phyloP scores from a whole-genome alignment of 2,797 vertebrate genomes.

The Scyliorhinus canicula region DNA sequence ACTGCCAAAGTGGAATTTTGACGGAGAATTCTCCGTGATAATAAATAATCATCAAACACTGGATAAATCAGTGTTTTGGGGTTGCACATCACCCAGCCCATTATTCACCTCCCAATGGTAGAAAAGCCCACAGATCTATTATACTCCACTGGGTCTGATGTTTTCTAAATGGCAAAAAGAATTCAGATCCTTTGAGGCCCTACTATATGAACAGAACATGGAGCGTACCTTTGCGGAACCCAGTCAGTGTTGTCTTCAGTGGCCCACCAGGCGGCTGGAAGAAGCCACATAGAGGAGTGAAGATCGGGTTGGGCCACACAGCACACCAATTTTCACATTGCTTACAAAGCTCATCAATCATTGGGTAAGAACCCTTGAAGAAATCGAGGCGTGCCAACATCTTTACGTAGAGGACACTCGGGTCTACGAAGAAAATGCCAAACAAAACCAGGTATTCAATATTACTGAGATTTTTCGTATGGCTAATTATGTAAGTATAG shows the following conservation, averaged over 20 bases:
- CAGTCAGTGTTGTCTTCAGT: slow-evolving; percentile 52
- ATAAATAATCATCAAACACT: not conserved
- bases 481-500: not conserved
- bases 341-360: slow-evolving; percentile 63
- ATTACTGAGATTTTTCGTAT: too few species aligned
- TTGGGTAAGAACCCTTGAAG: slow-evolving; percentile 49
- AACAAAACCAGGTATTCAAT: not conserved
- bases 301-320: slow-evolving; percentile 55
- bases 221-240: slow-evolving; percentile 60
- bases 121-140: not conserved
- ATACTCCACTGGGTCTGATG: not conserved
- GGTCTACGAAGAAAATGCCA: slow-evolving; percentile 51
- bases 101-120: not conserved
- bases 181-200: not conserved
- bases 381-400: slow-evolving; percentile 60
- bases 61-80: not conserved
- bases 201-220: not conserved
- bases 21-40: not conserved
- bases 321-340: slow-evolving; percentile 63
- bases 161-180: not conserved
- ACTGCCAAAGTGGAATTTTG: not conserved
- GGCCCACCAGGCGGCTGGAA: slow-evolving; percentile 65
- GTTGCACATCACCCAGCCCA: not conserved
- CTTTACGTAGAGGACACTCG: slow-evolving; percentile 59
- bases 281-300: slow-evolving; percentile 64